A percentile compares a stretch with the other conserved stretches of the same genome.
These are phyloP conservation scores for Euleptes europaea DNA, from an alignment of 2,113 vertebrate species.

Conservation along the genomic window DNA sequence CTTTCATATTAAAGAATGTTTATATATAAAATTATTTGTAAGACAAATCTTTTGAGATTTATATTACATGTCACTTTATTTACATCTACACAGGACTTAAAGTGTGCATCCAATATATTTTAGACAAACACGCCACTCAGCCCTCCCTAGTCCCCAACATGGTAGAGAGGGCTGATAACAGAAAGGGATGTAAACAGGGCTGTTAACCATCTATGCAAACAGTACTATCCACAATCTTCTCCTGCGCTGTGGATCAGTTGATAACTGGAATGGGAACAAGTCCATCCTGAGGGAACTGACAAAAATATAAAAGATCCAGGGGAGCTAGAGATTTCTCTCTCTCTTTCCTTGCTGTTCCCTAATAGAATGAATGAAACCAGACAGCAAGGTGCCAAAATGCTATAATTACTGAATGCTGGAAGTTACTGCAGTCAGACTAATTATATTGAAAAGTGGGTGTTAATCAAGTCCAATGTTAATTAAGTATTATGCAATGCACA, in stretches of 20 bases:
- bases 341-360: no score
- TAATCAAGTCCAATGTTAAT: no score
- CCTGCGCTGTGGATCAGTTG: not conserved
- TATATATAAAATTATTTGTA: not conserved
- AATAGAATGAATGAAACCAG: no score
- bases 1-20: constrained; percentile 7
- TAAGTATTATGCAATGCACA: no score
- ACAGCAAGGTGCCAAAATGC: no score
- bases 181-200: not conserved
- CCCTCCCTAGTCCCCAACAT: not conserved
- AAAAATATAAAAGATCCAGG: not conserved
- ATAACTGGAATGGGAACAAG: constrained; percentile 9
- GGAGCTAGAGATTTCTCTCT: no score
- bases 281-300: not conserved
- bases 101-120: not conserved
- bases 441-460: no score
- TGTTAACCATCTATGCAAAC: not conserved
- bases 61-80: not conserved
- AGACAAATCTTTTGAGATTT: constrained; percentile 13
- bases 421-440: no score
- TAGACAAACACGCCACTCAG: not conserved
- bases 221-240: not conserved
- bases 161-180: not conserved
- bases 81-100: not conserved
- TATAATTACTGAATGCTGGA: no score